phyloP scores from a whole-genome alignment of 2,888 invertebrate genomes.

The Tolmerus cingulatus region DNA sequence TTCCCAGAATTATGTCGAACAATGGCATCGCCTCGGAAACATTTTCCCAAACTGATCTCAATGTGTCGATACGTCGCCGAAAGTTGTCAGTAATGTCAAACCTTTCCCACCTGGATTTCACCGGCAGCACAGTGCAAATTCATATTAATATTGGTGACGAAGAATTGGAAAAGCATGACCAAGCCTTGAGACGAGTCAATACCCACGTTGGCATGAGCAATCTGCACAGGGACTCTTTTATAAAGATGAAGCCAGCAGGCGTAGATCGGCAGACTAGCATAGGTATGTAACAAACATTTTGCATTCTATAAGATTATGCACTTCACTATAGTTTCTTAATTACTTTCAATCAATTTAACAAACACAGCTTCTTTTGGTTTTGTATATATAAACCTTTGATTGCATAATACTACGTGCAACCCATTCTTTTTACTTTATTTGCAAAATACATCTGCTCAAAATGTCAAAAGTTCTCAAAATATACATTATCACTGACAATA shows the following conservation, averaged over 20 bases:
- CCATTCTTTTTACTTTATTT: too few species aligned
- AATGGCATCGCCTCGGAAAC: conserved; percentile 57
- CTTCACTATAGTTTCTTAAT: too few species aligned
- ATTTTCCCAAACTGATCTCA: conserved; percentile 65
- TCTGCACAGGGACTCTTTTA: conserved; percentile 58
- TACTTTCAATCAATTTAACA: too few species aligned
- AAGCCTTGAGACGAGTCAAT: conserved; percentile 60
- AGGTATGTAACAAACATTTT: not conserved
- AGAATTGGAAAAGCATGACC: conserved; percentile 61
- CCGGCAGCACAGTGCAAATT: conserved; percentile 75
- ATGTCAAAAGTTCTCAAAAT: too few species aligned
- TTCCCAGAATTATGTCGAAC: conserved; percentile 63
- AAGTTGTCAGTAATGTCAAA: conserved; percentile 76
- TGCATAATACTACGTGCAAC: too few species aligned
- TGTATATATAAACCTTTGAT: too few species aligned
- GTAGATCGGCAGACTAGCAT: conserved; percentile 54
- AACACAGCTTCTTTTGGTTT: too few species aligned
- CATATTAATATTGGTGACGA: conserved; percentile 69
- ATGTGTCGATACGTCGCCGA: conserved; percentile 66
- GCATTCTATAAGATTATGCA: too few species aligned
- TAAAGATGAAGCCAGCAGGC: conserved; percentile 58
- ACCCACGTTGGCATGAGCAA: conserved; percentile 59
- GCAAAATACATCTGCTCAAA: too few species aligned
- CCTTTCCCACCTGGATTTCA: conserved; percentile 77
- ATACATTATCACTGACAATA: too few species aligned